These are phyloP conservation scores for Podarcis raffonei DNA, from an alignment of 2,113 vertebrate species.

Conservation along the genomic window DNA sequence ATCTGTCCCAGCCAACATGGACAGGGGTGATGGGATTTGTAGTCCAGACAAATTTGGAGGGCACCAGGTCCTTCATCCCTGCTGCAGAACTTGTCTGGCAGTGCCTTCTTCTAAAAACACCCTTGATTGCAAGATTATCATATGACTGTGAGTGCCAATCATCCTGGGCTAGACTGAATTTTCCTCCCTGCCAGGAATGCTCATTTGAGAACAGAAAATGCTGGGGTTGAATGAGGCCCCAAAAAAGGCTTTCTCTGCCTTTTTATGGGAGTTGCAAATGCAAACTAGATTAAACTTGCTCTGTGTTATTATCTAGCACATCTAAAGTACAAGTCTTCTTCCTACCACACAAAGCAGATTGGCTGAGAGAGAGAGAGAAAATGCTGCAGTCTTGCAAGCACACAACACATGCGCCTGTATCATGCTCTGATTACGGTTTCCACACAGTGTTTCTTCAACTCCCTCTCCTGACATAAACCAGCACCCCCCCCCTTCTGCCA, in stretches of 20 bases:
- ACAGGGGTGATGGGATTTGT: no score
- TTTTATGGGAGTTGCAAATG: not conserved
- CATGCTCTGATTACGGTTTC: not conserved
- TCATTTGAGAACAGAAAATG: not conserved
- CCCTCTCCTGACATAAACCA: not conserved
- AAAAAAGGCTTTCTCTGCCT: not conserved
- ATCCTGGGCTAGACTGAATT: not conserved
- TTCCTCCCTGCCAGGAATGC: not conserved
- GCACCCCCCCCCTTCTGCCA: slow-evolving; percentile 7
- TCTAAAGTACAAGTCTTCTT: not conserved
- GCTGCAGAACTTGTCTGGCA: not conserved
- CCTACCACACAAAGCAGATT: not conserved
- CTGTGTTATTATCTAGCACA: not conserved
- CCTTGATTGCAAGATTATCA: not conserved
- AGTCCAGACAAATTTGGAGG: no score
- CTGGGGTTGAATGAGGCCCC: not conserved
- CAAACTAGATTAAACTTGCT: not conserved
- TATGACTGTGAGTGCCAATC: not conserved
- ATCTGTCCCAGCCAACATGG: no score
- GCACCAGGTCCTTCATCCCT: no score
- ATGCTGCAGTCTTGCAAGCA: not conserved
- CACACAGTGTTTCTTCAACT: not conserved
- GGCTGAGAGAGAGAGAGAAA: not conserved
- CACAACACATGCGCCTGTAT: not conserved
- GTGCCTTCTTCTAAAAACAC: not conserved